Base-by-base conservation (phyloP, 2,888 invertebrate species). In the Acrocera orbiculus region DNA sequence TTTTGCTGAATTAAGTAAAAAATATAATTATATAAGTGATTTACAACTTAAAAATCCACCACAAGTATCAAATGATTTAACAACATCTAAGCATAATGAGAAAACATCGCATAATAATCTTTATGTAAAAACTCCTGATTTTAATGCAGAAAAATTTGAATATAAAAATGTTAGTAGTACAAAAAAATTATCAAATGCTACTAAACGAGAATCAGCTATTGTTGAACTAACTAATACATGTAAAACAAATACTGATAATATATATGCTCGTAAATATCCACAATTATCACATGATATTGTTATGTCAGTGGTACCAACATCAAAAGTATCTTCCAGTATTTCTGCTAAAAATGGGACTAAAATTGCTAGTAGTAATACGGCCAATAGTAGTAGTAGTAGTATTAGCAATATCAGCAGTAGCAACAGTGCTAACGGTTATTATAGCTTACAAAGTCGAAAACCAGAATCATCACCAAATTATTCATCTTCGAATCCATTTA, bases 21-120 rank as follows among this genome's bases (percentile, higher is more conserved):
- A 42, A 22, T 41, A 40, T 22, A 46, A 46, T 32, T 46, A 42
- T 23, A 44, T 46, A 10, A 43, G 41, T 25, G 45, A 46, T 36
- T 34, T 46, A 15, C 42, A 42, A 32, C 29, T 46, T 19, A 46
- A 46, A 27, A 42, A 41, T 23, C 41, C 42, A 20, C 30, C 38
- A 8, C 29, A 33, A n/a, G 8, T 10, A 10, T 27, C 28, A 14
- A 30, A 39, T 8, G 23, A 20, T 10, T 1, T 14, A 9, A 14
- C 28, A 10, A n/a, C 28, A 17, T n/a, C n/a, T n/a, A n/a, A n/a
- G n/a, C 30, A 22, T 5, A 32, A 30, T 20, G 15, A 20, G 13
- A 29, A 25, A 23, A 19, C 16, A 16, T 27, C 32, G 7, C 36
- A 42, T 24, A 38, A 33, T 30, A 41, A 38, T 32, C 31, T 42